Base-by-base conservation (phyloP, 92 coral and sea anemone genomes). In the Zoanthus gigantus region DNA sequence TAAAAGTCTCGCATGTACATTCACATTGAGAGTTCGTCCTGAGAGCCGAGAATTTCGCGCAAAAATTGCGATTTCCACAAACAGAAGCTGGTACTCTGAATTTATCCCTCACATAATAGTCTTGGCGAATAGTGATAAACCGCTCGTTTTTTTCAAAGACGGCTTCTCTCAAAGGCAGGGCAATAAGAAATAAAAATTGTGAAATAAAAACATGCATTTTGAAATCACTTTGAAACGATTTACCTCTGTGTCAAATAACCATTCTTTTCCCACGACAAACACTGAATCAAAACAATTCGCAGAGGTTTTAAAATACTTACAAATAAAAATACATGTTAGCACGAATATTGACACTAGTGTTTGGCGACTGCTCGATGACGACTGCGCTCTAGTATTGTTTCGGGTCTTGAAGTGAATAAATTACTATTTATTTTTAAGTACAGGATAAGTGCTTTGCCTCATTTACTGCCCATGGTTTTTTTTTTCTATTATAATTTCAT, bases 101-200 rank as follows among this genome's bases (percentile, higher is more conserved):
- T 6, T 81, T 74, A 47, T 81, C 85, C 47, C 53, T 81, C 13
- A 81, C 74, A 81, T 46, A 81, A 31, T 81, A 73, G 6, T 50
- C 58, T 16, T 67, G 7, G 58, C 85, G 74, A n/a, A 65, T 13
- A 66, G 66, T 66, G 50, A 23, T 47, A 11, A 81, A 81, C 32
- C 12, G 2, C 3, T 46, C 60, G 5, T 65, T 11, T 6, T 66
- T 60, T 28, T 28, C 29, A 28, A 77, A 31, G 1, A 52, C 68
- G n/a, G 82, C 14, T 9, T 44, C 15, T 30, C 74, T 44, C 46
- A 11, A 69, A 9, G n/a, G 46, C 0, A 69, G 34, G 7, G 13
- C 31, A 6, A 69, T 5, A 10, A 69, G 6, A 69, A 69, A 11
- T 6, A 69, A 4, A 29, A 69, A 13, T 8, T 10, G 45, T 0